These are phyloP conservation scores for Struthio camelus DNA, from an alignment of 2,113 vertebrate species.

Conservation along the genomic window DNA sequence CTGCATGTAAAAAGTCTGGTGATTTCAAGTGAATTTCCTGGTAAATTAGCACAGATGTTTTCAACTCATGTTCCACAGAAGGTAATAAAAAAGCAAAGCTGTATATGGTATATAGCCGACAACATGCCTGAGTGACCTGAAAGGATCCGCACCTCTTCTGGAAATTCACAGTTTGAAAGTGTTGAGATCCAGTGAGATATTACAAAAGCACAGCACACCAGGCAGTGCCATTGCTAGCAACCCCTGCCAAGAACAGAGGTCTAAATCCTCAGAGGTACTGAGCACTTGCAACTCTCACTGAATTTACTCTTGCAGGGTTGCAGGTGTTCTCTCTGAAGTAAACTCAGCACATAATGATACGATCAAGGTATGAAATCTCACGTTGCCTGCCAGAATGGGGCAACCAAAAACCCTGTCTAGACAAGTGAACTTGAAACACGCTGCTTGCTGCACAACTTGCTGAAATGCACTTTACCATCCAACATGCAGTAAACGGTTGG, in stretches of 20 bases:
- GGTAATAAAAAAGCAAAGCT: neutral
- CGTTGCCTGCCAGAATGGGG: slow-evolving; percentile 12
- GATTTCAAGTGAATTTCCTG: slow-evolving; percentile 3
- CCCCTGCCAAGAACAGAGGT: neutral
- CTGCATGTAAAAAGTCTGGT: neutral
- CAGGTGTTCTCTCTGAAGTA: slow-evolving; percentile 45
- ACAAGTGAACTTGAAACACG: slow-evolving; percentile 51
- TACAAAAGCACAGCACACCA: neutral
- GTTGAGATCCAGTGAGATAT: neutral
- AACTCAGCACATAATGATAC: neutral
- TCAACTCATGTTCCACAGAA: neutral
- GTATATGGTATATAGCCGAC: fast-evolving
- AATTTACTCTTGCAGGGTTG: neutral
- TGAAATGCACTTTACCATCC: neutral
- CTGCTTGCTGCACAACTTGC: slow-evolving; percentile 16
- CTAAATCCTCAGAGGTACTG: neutral
- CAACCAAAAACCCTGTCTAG: slow-evolving; percentile 54
- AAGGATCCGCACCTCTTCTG: neutral
- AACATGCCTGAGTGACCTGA: neutral
- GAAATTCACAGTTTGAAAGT: neutral
- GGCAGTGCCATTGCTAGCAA: neutral
- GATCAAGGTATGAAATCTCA: slow-evolving; percentile 54
- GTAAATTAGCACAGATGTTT: neutral
- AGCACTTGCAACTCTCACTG: neutral
- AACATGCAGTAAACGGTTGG: neutral